These are phyloP conservation scores for Sialia sialis DNA, from an alignment of 2,113 vertebrate genomes.

Conservation along the genomic window DNA sequence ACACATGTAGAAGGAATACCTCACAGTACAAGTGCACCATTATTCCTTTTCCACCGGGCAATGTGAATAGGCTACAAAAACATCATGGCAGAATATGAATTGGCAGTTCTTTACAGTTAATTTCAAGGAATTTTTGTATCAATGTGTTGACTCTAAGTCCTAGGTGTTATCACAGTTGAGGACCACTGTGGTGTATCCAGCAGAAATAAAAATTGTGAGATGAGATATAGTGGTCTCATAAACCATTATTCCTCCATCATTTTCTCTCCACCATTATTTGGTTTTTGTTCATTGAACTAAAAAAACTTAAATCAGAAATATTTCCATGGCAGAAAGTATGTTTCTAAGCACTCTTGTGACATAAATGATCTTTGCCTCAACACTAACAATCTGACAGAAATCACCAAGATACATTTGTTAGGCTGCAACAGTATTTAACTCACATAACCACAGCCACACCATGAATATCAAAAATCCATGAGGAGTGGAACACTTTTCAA, in stretches of 20 bases:
- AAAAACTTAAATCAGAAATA: background rate
- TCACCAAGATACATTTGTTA: background rate
- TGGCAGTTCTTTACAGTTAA: background rate
- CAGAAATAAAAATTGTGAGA: background rate
- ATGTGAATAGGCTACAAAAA: background rate
- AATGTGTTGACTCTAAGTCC: background rate
- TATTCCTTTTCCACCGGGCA: background rate
- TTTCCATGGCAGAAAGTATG: background rate
- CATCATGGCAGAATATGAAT: background rate
- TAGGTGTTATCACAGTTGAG: background rate
- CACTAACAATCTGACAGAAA: background rate
- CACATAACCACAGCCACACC: background rate
- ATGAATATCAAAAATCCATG: background rate
- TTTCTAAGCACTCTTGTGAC: background rate
- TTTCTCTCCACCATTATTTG: background rate
- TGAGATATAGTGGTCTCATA: background rate
- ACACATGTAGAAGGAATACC: background rate
- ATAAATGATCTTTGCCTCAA: background rate
- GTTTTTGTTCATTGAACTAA: background rate
- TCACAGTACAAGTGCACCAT: background rate
- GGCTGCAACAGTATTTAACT: background rate
- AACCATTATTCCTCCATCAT: background rate
- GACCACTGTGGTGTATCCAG: background rate
- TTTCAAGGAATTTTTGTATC: background rate
- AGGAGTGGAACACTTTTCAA: background rate